phyloP scores from a whole-genome alignment of 2,888 invertebrate species.

The Alloscopus bannaensis region DNA sequence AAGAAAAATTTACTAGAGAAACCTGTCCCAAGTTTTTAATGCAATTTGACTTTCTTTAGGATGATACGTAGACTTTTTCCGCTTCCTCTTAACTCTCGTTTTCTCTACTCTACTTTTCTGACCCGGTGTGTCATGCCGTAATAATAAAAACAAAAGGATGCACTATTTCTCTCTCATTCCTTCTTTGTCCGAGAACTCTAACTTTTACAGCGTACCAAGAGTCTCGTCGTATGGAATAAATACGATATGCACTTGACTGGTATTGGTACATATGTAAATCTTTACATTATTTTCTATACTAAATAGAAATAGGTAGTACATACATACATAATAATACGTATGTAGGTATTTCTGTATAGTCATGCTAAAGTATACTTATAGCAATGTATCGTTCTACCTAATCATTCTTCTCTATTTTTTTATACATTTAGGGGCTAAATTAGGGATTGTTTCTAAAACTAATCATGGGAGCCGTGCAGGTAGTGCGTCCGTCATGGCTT shows the following conservation, averaged over 20 bases:
- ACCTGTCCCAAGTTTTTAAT: conserved; percentile 60
- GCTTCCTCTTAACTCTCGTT: conserved; percentile 42
- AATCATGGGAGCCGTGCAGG: conserved; percentile 59
- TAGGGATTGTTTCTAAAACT: conserved; percentile 66
- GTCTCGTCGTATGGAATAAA: no score
- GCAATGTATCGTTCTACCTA: conserved; percentile 15
- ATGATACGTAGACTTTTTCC: conserved; percentile 32
- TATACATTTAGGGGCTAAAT: conserved; percentile 64
- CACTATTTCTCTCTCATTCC: conserved; percentile 1
- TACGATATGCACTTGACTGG: no score
- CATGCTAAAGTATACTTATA: no score
- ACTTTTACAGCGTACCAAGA: no score
- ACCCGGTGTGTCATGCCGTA: conserved; percentile 21
- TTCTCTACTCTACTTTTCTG: conserved; percentile 32
- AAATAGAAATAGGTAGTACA: no score
- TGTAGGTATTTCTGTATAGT: no score
- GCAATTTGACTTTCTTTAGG: conserved; percentile 49
- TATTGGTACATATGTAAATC: no score
- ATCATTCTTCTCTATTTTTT: conserved; percentile 30
- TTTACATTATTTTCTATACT: no score
- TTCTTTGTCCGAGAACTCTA: not conserved
- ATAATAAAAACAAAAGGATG: conserved; percentile 7
- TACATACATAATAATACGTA: no score
- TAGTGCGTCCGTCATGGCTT: conserved; percentile 46
- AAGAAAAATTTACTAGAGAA: conserved; percentile 52